Evolutionary conservation across 1,140 invertebrate species (phyloP).

Genomic region (Pissodes strobi): DNA sequence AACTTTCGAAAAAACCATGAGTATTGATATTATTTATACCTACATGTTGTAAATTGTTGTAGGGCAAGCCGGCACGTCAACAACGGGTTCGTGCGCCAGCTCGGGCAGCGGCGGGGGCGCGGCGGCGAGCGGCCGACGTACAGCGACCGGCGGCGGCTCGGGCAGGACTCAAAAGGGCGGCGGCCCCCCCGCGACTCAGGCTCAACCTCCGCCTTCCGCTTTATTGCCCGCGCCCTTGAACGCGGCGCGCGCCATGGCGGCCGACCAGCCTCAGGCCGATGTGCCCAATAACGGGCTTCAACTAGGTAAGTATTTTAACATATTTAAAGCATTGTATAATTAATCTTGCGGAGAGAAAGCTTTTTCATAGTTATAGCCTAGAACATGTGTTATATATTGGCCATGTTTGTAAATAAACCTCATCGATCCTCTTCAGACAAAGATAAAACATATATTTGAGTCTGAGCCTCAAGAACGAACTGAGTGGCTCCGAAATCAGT

Average conservation of each 20-base stretch:
- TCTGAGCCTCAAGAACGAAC: no score
- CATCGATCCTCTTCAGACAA: no score
- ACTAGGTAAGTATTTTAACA: constrained; percentile 5
- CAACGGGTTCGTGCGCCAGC: constrained; percentile 76
- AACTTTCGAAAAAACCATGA: no score
- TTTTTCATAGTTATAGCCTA: no score
- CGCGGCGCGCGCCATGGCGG: constrained; percentile 40
- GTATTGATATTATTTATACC: neutral
- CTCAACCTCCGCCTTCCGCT: constrained; percentile 37
- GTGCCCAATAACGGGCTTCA: constrained; percentile 50
- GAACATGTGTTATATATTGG: no score
- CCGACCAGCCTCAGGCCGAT: constrained; percentile 48
- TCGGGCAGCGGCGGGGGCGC: constrained; percentile 56
- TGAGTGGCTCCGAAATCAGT: no score
- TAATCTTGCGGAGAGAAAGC: neutral
- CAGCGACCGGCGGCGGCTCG: constrained; percentile 46
- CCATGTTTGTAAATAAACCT: no score
- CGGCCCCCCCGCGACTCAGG: constrained; percentile 41
- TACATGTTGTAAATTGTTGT: neutral
- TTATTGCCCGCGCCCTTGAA: constrained; percentile 19
- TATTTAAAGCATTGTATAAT: no score
- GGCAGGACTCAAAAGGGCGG: constrained; percentile 51
- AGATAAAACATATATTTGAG: no score
- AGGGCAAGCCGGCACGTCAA: constrained; percentile 49
- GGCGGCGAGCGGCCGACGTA: constrained; percentile 42